Base-by-base conservation (phyloP, 2,113 vertebrate genomes). In the Tor tambroides region DNA sequence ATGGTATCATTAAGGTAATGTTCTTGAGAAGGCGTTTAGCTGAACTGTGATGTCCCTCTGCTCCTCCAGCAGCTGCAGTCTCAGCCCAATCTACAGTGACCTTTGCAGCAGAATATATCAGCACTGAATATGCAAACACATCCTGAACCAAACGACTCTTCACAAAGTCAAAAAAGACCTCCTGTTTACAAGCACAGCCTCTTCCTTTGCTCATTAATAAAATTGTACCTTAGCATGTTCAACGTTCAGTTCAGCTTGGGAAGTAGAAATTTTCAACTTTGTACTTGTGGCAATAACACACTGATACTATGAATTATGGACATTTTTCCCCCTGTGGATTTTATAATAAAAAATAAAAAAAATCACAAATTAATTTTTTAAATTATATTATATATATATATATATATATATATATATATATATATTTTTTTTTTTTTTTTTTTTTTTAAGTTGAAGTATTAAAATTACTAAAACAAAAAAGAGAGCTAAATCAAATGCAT, bases 1-100 rank as follows among this genome's bases (percentile, higher is more conserved):
- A 92, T 91, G 87, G 91, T 87, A 90, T 93, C 91, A 90, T 94
- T 93, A 93, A 89, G 92, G 83, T 92, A 92, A 93, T 93, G 92
- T 91, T 90, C 90, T 93, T 91, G 88, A 88, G 90, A 94, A 91
- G 83, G 81, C 91, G 90, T 91, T 89, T 86, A 92, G 87, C 89
- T 90, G 87, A 89, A 89, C 79, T 89, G 79, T 90, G 90, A 92
- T 92, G 92, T 92, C 88, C 87, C 41, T 86, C 83, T 91, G 90
- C 91, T 93, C 91, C 90, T 89, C 69, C 88, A 65, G 30, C 71
- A 91, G 87, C 89, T 89, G 83, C 82, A 12, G 83, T 91, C 88
- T 92, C 90, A 91, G 89, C 87, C 90, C 90, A 92, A 90, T 90
- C 91, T 88, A 84, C 84, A 88, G 87, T 93, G 91, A 93, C 92